A percentile compares a stretch with the other conserved stretches of the same genome.
Evolutionary conservation across 2,888 invertebrate species (phyloP).

Genomic region (Punctoribates punctum): DNA sequence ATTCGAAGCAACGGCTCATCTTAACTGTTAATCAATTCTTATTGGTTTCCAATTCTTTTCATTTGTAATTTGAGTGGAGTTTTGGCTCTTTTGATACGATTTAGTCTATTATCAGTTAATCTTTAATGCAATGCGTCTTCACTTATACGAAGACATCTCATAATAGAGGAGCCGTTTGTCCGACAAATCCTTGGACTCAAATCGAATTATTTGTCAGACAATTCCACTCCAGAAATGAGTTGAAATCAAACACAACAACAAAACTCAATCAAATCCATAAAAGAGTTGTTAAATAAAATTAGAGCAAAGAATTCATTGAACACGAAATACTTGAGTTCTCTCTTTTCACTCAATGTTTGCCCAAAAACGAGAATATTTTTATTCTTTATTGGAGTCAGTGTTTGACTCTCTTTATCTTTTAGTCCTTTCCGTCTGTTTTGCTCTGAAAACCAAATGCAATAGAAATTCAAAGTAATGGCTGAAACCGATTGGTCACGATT

Average conservation of each 20-base stretch:
- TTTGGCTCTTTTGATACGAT: not conserved
- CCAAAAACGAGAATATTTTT: not conserved
- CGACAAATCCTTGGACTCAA: slow-evolving; percentile 14
- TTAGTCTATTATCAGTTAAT: not conserved
- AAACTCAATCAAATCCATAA: slow-evolving; percentile 25
- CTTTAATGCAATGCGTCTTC: slow-evolving; percentile 3
- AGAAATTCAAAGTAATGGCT: not conserved
- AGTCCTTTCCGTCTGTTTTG: too few species aligned
- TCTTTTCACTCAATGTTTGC: not conserved
- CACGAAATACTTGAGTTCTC: not conserved
- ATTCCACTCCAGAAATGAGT: not conserved
- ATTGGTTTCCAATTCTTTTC: not conserved
- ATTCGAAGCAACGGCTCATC: not conserved
- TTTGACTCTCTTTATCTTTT: not conserved
- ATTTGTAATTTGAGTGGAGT: not conserved
- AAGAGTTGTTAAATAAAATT: slow-evolving; percentile 23
- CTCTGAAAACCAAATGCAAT: not conserved
- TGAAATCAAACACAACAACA: slow-evolving; percentile 7
- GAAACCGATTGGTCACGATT: slow-evolving; percentile 2
- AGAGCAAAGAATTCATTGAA: not conserved
- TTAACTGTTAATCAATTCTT: not conserved
- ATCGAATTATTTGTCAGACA: slow-evolving; percentile 10
- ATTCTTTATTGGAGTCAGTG: not conserved
- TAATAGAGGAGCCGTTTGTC: not conserved
- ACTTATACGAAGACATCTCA: slow-evolving; percentile 10